Conservation (phyloP, 53 echinoderm and acorn worm genomes). For the Astropecten irregularis region DNA sequence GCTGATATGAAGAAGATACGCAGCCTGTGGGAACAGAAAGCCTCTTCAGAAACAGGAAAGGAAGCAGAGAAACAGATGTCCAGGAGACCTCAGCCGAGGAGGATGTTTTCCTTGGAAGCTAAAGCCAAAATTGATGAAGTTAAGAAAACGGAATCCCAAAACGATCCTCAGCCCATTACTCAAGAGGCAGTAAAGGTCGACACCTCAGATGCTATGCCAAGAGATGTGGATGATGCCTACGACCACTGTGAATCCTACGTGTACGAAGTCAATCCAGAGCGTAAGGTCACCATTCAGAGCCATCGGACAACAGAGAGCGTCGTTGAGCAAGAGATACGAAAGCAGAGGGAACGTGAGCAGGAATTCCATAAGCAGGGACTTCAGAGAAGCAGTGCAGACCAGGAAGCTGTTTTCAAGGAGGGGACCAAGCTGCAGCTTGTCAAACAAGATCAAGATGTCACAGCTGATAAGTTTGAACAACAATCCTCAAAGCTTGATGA, state of each 20-base stretch:
- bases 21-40: slow-evolving; percentile 44
- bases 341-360: slow-evolving; percentile 34
- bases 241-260: slow-evolving; percentile 26
- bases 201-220: slow-evolving; percentile 8
- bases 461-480: neutral
- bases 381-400: neutral
- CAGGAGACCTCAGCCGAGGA: slow-evolving; percentile 20
- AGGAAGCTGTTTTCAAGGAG: neutral
- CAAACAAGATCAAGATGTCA: neutral
- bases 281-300: slow-evolving; percentile 26
- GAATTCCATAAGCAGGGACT: slow-evolving; percentile 32
- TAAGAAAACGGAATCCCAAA: no score
- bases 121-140: slow-evolving; percentile 6
- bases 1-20: slow-evolving; percentile 40
- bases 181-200: neutral
- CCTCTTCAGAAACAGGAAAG: neutral
- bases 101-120: slow-evolving; percentile 45
- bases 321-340: slow-evolving; percentile 23
- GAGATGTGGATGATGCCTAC: slow-evolving; percentile 28
- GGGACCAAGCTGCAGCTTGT: neutral
- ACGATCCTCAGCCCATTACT: no score
- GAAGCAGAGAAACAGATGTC: neutral
- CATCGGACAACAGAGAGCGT: slow-evolving; percentile 42
- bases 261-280: slow-evolving; percentile 36
- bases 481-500: no score